phyloP scores from a whole-genome alignment of 2,113 vertebrate species.

The Holacanthus passer region DNA sequence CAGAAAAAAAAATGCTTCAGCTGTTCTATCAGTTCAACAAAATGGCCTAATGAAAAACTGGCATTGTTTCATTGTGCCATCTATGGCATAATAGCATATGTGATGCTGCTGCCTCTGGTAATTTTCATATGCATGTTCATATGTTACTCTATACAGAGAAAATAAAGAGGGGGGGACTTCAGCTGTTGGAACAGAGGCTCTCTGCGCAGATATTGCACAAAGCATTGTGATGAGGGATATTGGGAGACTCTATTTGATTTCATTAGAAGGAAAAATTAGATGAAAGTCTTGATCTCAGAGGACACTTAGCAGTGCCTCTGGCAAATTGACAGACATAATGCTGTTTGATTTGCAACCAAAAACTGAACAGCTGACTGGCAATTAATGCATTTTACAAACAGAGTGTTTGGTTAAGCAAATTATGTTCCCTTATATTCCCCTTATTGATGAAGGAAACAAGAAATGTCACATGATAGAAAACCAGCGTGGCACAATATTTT shows the following conservation, averaged over 20 bases:
- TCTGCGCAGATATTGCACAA: slow-evolving; percentile 84
- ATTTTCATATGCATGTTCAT: slow-evolving; percentile 83
- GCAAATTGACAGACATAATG: slow-evolving; percentile 89
- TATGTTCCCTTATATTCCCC: slow-evolving; percentile 19
- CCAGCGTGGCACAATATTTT: background rate
- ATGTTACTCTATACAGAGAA: slow-evolving; percentile 78
- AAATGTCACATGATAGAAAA: slow-evolving; percentile 3
- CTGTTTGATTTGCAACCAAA: slow-evolving; percentile 83
- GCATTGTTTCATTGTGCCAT: slow-evolving; percentile 74
- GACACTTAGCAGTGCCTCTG: slow-evolving; percentile 90
- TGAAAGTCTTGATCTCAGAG: slow-evolving; percentile 94
- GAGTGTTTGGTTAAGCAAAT: slow-evolving; percentile 67
- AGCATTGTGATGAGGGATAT: slow-evolving; percentile 84
- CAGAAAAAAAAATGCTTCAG: slow-evolving; percentile 67
- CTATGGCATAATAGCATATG: slow-evolving; percentile 81
- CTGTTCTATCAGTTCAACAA: slow-evolving; percentile 73
- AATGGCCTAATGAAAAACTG: slow-evolving; percentile 78
- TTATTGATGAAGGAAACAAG: slow-evolving; percentile 47
- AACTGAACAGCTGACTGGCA: slow-evolving; percentile 79
- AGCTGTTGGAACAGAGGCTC: slow-evolving; percentile 84
- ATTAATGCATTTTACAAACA: slow-evolving; percentile 72
- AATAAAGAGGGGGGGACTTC: slow-evolving; percentile 76
- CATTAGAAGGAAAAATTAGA: slow-evolving; percentile 94
- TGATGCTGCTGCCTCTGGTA: slow-evolving; percentile 76
- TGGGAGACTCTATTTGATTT: slow-evolving; percentile 88